A percentile compares a stretch with the other conserved stretches of the same genome.
Conservation (phyloP, 2,113 vertebrate genomes). For the Choloepus hoffmanni region DNA sequence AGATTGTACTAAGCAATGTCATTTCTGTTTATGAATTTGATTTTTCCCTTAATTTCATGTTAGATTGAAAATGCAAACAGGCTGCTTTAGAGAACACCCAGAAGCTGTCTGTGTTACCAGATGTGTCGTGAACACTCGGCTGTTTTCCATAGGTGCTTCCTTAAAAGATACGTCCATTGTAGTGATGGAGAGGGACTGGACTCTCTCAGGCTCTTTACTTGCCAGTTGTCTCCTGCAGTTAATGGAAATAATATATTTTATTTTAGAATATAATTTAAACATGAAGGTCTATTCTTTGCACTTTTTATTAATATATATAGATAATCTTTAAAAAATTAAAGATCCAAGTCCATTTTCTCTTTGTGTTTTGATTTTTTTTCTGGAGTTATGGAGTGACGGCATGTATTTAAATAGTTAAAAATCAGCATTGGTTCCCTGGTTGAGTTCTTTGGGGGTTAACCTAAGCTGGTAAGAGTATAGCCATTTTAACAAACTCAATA, state of each 20-base stretch:
- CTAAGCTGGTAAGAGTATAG: slow-evolving; percentile 59
- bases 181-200: slow-evolving; percentile 69
- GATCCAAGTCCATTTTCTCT: slow-evolving; percentile 77
- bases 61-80: slow-evolving; percentile 72
- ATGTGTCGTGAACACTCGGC: slow-evolving; percentile 74
- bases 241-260: slow-evolving; percentile 81
- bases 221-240: slow-evolving; percentile 84
- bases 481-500: slow-evolving; percentile 77
- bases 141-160: slow-evolving; percentile 78
- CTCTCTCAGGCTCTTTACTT: slow-evolving; percentile 77
- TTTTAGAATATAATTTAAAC: slow-evolving; percentile 84
- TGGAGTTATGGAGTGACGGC: neutral
- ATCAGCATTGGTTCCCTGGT: slow-evolving; percentile 67
- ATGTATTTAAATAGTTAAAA: neutral
- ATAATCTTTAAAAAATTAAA: slow-evolving; percentile 85
- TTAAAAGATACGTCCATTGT: slow-evolving; percentile 76
- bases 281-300: slow-evolving; percentile 86
- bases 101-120: slow-evolving; percentile 79
- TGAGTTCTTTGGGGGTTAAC: slow-evolving; percentile 73
- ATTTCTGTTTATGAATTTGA: slow-evolving; percentile 61
- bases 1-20: slow-evolving; percentile 23
- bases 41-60: slow-evolving; percentile 59
- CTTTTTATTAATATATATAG: slow-evolving; percentile 84
- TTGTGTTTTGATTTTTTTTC: slow-evolving; percentile 83
- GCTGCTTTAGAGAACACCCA: slow-evolving; percentile 75